Conservation (phyloP, 2,113 vertebrate genomes). For the Phylloscopus trochilus region DNA sequence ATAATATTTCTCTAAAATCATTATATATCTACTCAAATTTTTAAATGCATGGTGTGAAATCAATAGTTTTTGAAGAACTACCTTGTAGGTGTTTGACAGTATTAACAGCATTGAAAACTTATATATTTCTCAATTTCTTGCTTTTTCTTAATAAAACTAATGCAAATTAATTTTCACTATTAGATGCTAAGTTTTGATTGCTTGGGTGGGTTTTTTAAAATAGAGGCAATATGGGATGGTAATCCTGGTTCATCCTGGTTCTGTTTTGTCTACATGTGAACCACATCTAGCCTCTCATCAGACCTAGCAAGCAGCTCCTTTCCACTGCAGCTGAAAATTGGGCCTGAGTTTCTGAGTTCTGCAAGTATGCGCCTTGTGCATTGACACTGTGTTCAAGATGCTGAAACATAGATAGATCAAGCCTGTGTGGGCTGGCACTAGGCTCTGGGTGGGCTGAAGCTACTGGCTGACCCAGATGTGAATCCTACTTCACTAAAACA, state of each 20-base stretch:
- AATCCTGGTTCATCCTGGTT: background rate
- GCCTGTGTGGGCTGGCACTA: background rate
- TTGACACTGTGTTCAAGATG: background rate
- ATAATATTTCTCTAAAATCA: background rate
- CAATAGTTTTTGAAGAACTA: background rate
- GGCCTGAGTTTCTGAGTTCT: background rate
- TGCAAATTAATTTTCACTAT: background rate
- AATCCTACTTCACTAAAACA: background rate
- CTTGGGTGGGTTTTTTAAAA: background rate
- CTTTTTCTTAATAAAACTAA: background rate
- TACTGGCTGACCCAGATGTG: background rate
- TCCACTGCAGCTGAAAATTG: background rate
- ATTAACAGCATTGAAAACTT: background rate
- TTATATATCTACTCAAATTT: background rate
- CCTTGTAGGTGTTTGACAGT: background rate
- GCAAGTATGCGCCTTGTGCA: background rate
- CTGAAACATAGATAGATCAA: background rate
- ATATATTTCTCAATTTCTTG: background rate
- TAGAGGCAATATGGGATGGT: background rate
- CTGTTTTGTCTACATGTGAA: background rate
- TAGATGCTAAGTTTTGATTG: background rate
- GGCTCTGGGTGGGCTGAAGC: background rate
- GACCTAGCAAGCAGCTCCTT: background rate
- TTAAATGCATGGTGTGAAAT: background rate
- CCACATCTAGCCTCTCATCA: background rate